Conservation (phyloP, 2,797 vertebrate genomes). For the Sebastes vulpes region DNA sequence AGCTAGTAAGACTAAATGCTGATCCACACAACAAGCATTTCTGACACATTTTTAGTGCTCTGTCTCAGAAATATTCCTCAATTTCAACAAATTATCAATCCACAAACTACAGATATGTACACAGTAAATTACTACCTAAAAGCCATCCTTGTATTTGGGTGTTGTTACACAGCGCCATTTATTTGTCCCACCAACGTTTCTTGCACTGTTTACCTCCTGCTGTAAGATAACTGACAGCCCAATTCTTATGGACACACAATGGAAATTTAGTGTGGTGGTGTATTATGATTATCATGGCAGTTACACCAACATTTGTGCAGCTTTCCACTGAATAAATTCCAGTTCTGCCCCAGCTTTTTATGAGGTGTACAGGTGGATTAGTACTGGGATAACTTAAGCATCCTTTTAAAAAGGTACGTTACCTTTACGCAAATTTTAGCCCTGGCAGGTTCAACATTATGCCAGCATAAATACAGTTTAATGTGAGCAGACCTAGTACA, state of each 20-base stretch:
- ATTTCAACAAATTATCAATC: neutral
- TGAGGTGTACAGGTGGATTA: neutral
- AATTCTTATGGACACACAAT: neutral
- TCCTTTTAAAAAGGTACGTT: neutral
- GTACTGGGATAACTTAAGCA: neutral
- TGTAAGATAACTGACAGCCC: neutral
- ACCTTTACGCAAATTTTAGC: neutral
- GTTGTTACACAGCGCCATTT: neutral
- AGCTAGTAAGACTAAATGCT: neutral
- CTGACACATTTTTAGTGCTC: neutral
- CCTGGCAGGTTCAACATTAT: neutral
- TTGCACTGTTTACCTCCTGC: neutral
- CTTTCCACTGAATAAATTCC: neutral
- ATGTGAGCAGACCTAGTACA: neutral
- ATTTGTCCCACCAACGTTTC: neutral
- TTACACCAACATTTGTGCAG: neutral
- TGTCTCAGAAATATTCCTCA: neutral
- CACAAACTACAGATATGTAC: neutral
- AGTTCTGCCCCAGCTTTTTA: neutral
- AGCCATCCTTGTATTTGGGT: neutral
- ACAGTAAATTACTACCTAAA: neutral
- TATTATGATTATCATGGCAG: neutral
- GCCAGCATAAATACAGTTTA: neutral
- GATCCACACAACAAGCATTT: neutral
- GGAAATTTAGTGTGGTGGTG: neutral